These are phyloP conservation scores for Lasius platythorax DNA, from an alignment of 2,888 invertebrate genomes.

Conservation along the genomic window DNA sequence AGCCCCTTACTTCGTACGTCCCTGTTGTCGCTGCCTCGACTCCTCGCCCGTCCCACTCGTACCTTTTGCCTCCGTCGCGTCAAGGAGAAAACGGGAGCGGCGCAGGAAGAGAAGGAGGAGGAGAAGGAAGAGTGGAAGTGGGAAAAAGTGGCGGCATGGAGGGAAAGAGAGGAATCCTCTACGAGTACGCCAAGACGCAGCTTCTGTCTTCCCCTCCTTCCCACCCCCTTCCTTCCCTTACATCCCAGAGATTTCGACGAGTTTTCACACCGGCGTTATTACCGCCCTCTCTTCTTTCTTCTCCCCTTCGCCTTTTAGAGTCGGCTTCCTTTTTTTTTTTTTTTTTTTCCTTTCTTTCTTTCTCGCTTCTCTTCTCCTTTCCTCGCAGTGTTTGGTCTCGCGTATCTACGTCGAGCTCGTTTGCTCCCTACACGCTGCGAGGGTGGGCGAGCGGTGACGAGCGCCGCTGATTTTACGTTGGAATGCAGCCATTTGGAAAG, in stretches of 20 bases:
- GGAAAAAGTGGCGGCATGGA: slow-evolving; percentile 18
- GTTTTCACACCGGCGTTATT: slow-evolving; percentile 68
- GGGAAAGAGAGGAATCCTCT: slow-evolving; percentile 35
- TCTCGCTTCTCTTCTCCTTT: slow-evolving; percentile 9
- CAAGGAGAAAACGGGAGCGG: slow-evolving; percentile 64
- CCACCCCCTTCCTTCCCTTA: neutral
- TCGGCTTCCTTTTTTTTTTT: neutral
- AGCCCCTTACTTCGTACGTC: slow-evolving; percentile 70
- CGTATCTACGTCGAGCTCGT: slow-evolving; percentile 30
- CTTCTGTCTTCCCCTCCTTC: slow-evolving; percentile 69
- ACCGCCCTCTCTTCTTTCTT: slow-evolving; percentile 50
- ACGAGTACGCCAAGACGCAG: slow-evolving; percentile 64
- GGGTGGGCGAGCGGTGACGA: slow-evolving; percentile 29
- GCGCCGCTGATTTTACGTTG: slow-evolving; percentile 44
- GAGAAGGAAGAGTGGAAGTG: slow-evolving; percentile 12
- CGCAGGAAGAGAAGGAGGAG: slow-evolving; percentile 41
- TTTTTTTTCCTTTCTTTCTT: neutral
- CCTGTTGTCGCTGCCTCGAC: slow-evolving; percentile 58
- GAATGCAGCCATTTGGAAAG: slow-evolving; percentile 49
- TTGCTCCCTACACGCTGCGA: slow-evolving; percentile 13
- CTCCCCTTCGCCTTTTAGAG: slow-evolving; percentile 9
- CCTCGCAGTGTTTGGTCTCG: slow-evolving; percentile 21
- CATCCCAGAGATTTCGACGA: slow-evolving; percentile 70
- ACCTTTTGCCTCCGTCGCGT: slow-evolving; percentile 51
- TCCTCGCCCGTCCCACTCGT: slow-evolving; percentile 64